Conservation (phyloP, 2,888 invertebrate genomes). For the Alsophila aescularia region DNA sequence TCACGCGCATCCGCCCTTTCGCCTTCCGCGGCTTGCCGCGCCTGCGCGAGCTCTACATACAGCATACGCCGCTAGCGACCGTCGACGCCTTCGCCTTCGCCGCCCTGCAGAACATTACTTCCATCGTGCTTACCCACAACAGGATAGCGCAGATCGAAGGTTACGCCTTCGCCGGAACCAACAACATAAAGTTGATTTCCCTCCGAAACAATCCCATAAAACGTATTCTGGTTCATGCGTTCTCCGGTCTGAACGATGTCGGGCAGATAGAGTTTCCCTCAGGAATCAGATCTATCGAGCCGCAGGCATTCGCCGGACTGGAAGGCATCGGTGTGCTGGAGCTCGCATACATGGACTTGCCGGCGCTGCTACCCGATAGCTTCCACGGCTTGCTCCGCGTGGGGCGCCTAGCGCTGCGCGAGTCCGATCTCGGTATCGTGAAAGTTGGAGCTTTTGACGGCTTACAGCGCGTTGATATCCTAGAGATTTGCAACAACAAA, state of each 20-base stretch:
- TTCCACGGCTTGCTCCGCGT: constrained; percentile 91
- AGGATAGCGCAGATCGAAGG: constrained; percentile 88
- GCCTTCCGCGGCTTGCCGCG: constrained; percentile 93
- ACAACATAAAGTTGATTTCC: constrained; percentile 91
- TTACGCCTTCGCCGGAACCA: constrained; percentile 94
- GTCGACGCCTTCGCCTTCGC: constrained; percentile 94
- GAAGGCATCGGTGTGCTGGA: constrained; percentile 93
- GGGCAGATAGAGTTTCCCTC: constrained; percentile 93
- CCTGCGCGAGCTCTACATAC: constrained; percentile 92
- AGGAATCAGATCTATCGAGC: constrained; percentile 89
- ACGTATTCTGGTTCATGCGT: constrained; percentile 91
- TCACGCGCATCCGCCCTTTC: constrained; percentile 91
- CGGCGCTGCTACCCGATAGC: constrained; percentile 87
- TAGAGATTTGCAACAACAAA: constrained; percentile 93
- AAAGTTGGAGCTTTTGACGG: constrained; percentile 91
- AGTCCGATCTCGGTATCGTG: constrained; percentile 92
- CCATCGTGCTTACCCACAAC: constrained; percentile 88
- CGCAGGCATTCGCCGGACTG: constrained; percentile 92
- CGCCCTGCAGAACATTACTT: constrained; percentile 91
- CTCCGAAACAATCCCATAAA: constrained; percentile 93
- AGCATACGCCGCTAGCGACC: constrained; percentile 92
- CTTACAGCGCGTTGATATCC: constrained; percentile 87
- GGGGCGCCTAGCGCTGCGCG: constrained; percentile 90
- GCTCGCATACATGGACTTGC: constrained; percentile 93
- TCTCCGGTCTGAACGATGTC: constrained; percentile 93